These are phyloP conservation scores for Aspidiotus rigidus DNA, from an alignment of 2,888 invertebrate species.

Conservation along the genomic window DNA sequence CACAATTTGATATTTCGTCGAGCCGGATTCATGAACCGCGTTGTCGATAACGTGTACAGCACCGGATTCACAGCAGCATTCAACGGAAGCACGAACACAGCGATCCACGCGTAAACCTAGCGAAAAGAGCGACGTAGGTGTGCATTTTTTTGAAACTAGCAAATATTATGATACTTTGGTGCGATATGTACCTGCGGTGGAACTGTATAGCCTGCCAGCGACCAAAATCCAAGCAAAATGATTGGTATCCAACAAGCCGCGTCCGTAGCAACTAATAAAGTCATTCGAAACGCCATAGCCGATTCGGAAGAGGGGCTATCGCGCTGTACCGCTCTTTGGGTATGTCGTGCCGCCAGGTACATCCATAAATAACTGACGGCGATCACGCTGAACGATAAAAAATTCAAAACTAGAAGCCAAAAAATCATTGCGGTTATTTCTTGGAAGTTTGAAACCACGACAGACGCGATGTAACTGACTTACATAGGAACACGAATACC, in stretches of 20 bases:
- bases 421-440: neutral
- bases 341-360: conserved; percentile 46
- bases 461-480: conserved; percentile 21
- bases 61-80: conserved; percentile 49
- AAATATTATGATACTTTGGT: neutral
- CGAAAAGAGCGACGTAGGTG: neutral
- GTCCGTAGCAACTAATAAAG: conserved; percentile 48
- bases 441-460: neutral
- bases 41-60: conserved; percentile 46
- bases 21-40: conserved; percentile 40
- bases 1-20: conserved; percentile 13
- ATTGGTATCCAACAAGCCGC: conserved; percentile 49
- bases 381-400: conserved; percentile 45
- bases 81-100: conserved; percentile 48
- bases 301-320: conserved; percentile 41
- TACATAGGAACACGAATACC: conserved; percentile 46
- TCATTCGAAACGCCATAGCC: conserved; percentile 47
- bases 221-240: conserved; percentile 46
- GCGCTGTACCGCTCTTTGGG: conserved; percentile 43
- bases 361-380: conserved; percentile 47
- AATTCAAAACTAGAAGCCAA: conserved; percentile 43
- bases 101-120: conserved; percentile 47
- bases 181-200: conserved; percentile 43
- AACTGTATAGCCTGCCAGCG: conserved; percentile 44
- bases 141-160: neutral